A percentile compares a stretch with the other conserved stretches of the same genome.
These are phyloP conservation scores for Carpatolechia fugitivella DNA, from an alignment of 2,888 invertebrate species.

Conservation along the genomic window DNA sequence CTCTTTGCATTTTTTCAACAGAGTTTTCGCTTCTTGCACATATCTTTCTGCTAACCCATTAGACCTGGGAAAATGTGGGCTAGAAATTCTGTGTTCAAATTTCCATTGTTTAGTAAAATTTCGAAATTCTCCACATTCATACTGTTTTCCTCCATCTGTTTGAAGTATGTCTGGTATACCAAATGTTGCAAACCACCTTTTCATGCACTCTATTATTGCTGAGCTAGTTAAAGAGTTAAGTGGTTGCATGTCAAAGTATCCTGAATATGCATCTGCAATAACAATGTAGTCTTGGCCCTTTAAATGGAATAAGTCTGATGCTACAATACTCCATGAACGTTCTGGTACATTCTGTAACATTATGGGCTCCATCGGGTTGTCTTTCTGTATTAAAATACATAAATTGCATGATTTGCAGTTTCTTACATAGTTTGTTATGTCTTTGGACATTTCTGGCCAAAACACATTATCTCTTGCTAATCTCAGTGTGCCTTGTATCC, in stretches of 20 bases:
- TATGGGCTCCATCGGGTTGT: constrained; percentile 11
- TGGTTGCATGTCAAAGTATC: constrained; percentile 12
- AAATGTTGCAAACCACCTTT: constrained; percentile 11
- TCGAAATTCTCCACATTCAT: constrained; percentile 14
- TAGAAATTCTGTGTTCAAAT: constrained; percentile 16
- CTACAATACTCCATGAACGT: constrained; percentile 16
- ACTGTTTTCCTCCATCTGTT: constrained; percentile 17
- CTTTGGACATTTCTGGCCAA: constrained; percentile 6
- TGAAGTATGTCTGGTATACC: constrained; percentile 14
- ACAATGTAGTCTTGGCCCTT: constrained; percentile 7
- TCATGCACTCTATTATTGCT: background rate
- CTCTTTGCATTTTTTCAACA: background rate
- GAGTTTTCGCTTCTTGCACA: constrained; percentile 17
- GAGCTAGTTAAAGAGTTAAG: background rate
- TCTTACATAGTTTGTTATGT: background rate
- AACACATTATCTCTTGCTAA: constrained; percentile 10
- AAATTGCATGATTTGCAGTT: background rate
- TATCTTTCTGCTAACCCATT: constrained; percentile 20
- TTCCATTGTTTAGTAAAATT: constrained; percentile 16
- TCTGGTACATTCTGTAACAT: constrained; percentile 8
- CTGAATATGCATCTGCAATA: constrained; percentile 17
- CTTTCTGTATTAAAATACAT: constrained; percentile 11
- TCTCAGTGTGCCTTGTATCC: constrained; percentile 5
- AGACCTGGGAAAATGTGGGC: constrained; percentile 17
- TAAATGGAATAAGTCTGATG: constrained; percentile 16